A percentile compares a stretch with the other conserved stretches of the same genome.
These are phyloP conservation scores for Pagrus major DNA, from an alignment of 2,113 vertebrate species.

Conservation along the genomic window DNA sequence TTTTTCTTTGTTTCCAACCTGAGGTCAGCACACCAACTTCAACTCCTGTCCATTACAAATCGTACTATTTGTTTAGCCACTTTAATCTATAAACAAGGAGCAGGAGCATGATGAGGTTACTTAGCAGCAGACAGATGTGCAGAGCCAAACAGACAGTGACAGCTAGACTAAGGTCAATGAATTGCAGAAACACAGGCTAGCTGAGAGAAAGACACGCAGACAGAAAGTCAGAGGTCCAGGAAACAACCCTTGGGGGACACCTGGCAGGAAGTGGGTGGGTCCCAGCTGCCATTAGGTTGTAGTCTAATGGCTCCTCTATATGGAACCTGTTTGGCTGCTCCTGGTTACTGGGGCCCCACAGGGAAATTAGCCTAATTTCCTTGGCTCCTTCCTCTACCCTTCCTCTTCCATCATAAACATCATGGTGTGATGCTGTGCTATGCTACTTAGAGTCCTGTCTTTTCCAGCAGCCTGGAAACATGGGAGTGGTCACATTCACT, in stretches of 20 bases:
- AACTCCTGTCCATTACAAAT: conserved; percentile 4
- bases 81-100: conserved; percentile 1
- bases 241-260: conserved; percentile 50
- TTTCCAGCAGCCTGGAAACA: conserved; percentile 27
- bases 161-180: conserved; percentile 4
- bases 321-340: conserved; percentile 44
- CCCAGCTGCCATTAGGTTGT: conserved; percentile 41
- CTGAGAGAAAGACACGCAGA: conserved; percentile 35
- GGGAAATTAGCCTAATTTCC: conserved; percentile 81
- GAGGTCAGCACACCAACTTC: conserved; percentile 25
- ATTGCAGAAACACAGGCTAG: conserved; percentile 10
- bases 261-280: conserved; percentile 64
- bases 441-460: conserved; percentile 41
- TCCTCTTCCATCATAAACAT: conserved; percentile 56
- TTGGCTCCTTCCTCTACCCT: conserved; percentile 74
- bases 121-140: background rate
- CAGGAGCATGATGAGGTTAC: conserved; percentile 12
- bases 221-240: conserved; percentile 30
- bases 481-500: conserved; percentile 12
- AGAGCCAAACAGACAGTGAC: background rate
- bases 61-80: conserved; percentile 22
- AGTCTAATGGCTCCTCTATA: conserved; percentile 54
- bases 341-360: conserved; percentile 47
- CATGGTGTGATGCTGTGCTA: conserved; percentile 29
- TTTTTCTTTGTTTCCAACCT: background rate